A percentile compares a stretch with the other conserved stretches of the same genome.
These are phyloP conservation scores for Meloidogyne hapla DNA, from an alignment of 1,140 invertebrate genomes.

Conservation along the genomic window DNA sequence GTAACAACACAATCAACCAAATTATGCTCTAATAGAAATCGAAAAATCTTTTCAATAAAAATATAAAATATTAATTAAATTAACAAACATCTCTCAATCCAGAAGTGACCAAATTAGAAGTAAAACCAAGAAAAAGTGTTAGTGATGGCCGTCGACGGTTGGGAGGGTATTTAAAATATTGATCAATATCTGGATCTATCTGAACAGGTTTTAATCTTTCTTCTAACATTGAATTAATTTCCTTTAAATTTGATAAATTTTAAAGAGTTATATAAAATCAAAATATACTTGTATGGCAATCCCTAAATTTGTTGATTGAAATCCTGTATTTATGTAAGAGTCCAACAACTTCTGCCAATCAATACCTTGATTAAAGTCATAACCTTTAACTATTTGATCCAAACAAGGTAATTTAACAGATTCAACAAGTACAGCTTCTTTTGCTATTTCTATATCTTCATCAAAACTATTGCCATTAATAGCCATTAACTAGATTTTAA, in stretches of 20 bases:
- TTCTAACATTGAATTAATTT: constrained; percentile 59
- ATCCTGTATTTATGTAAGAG: constrained; percentile 80
- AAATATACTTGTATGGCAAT: constrained; percentile 6
- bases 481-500: background rate
- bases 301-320: constrained; percentile 78
- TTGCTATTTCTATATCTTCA: background rate
- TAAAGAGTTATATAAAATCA: background rate
- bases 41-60: constrained; percentile 48
- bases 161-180: constrained; percentile 51
- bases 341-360: constrained; percentile 81
- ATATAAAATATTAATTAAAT: constrained; percentile 26
- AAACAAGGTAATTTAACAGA: background rate
- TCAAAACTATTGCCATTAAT: background rate
- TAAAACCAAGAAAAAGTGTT: constrained; percentile 95
- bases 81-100: constrained; percentile 86
- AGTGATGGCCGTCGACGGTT: constrained; percentile 78
- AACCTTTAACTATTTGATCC: constrained; percentile 69
- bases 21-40: constrained; percentile 83
- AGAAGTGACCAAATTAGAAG: constrained; percentile 93
- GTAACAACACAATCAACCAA: constrained; percentile 94
- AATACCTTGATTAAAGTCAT: constrained; percentile 88
- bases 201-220: constrained; percentile 42
- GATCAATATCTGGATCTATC: constrained; percentile 39
- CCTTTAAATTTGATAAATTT: constrained; percentile 74
- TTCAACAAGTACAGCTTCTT: background rate